These are phyloP conservation scores for Bubo blakistoni DNA, from an alignment of 2,113 vertebrate genomes.

Conservation along the genomic window DNA sequence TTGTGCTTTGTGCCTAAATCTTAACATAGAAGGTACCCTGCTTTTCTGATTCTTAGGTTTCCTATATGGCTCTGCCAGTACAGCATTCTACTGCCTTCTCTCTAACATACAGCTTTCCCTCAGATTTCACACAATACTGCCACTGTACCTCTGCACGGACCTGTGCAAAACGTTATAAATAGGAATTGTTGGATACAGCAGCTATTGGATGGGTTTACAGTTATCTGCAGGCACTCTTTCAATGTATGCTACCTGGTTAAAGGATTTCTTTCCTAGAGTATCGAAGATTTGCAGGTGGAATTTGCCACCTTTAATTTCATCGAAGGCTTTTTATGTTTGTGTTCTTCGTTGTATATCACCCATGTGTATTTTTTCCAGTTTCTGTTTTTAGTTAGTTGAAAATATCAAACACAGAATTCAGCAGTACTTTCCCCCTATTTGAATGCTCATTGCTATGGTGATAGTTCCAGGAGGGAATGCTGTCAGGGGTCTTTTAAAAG, in stretches of 20 bases:
- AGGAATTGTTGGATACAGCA: background rate
- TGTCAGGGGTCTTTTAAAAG: conserved; percentile 16
- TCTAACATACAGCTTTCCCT: background rate
- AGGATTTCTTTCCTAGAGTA: background rate
- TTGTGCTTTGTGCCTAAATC: background rate
- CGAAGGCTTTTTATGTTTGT: background rate
- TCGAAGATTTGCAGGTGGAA: background rate
- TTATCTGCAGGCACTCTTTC: background rate
- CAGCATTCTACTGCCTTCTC: background rate
- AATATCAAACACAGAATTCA: conserved; percentile 22
- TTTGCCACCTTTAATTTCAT: background rate
- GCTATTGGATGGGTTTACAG: background rate
- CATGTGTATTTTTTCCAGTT: background rate
- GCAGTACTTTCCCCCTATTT: background rate
- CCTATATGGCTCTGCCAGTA: accelerated
- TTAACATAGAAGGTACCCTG: background rate
- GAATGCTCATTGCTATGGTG: conserved; percentile 43
- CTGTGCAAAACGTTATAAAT: background rate
- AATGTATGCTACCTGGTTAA: background rate
- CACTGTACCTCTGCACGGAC: background rate
- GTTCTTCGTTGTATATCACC: background rate
- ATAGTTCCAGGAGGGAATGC: conserved; percentile 29
- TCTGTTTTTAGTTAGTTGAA: conserved; percentile 43
- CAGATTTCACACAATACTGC: background rate
- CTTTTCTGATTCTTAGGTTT: background rate